Percentiles rank a stretch among this genome's conserved stretches.
These are phyloP conservation scores for Lucilia cuprina DNA, from an alignment of 1,140 invertebrate species.

Conservation along the genomic window DNA sequence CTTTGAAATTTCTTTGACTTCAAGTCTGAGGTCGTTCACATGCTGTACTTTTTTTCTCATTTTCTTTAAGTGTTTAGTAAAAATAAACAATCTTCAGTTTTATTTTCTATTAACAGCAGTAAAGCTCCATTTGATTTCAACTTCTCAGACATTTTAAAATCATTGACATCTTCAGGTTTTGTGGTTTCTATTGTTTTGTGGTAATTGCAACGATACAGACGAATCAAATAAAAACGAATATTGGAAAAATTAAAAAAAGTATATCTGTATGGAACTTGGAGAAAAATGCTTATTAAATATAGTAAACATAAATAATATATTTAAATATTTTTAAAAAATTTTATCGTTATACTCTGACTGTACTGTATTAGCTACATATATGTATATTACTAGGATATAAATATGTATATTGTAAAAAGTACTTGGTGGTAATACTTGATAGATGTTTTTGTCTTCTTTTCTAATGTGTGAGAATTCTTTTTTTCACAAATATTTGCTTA, in stretches of 20 bases:
- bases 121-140: constrained; percentile 30
- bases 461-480: constrained; percentile 23
- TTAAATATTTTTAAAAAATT: not conserved
- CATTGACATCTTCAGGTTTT: constrained; percentile 26
- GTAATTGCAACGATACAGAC: not conserved
- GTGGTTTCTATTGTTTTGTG: constrained; percentile 21
- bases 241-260: too few species aligned
- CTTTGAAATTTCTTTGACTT: not conserved
- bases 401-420: not conserved
- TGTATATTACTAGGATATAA: not conserved
- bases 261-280: too few species aligned
- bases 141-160: constrained; percentile 10
- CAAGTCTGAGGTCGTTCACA: constrained; percentile 22
- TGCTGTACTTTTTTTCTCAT: not conserved
- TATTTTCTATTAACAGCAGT: constrained; percentile 31
- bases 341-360: not conserved
- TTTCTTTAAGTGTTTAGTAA: constrained; percentile 15
- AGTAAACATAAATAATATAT: too few species aligned
- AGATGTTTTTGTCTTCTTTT: not conserved
- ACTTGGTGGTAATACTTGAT: not conserved
- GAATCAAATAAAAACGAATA: not conserved
- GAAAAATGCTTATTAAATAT: too few species aligned
- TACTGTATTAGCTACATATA: not conserved
- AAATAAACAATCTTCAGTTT: constrained; percentile 18
- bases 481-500: constrained; percentile 19